Evolutionary conservation across 1,140 invertebrate genomes (phyloP).

Genomic region (Megalopta genalis): DNA sequence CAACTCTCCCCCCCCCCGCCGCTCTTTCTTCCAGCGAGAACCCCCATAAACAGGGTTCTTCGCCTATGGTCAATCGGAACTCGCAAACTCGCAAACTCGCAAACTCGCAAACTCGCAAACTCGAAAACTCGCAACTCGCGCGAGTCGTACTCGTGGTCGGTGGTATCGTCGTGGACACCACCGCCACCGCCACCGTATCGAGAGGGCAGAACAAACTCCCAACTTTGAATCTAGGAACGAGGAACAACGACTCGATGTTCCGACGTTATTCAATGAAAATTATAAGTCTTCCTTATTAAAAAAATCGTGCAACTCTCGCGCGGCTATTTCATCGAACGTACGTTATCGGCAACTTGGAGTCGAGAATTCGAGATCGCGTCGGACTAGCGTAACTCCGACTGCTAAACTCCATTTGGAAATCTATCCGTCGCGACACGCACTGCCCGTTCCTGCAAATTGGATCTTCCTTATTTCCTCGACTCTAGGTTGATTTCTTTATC

Average conservation of each 20-base stretch:
- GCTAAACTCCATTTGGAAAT: slow-evolving; percentile 58
- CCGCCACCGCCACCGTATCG: slow-evolving; percentile 34
- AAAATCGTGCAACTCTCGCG: too few species aligned
- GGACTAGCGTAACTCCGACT: slow-evolving; percentile 55
- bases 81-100: neutral
- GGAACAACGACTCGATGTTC: too few species aligned
- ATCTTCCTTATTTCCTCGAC: slow-evolving; percentile 8
- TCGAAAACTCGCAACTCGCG: too few species aligned
- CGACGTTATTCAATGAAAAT: too few species aligned
- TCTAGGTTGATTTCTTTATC: slow-evolving; percentile 3
- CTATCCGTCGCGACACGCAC: slow-evolving; percentile 49
- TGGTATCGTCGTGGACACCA: slow-evolving; percentile 46
- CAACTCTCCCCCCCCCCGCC: neutral
- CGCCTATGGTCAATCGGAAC: slow-evolving; percentile 22
- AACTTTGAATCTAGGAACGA: slow-evolving; percentile 16
- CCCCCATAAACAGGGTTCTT: slow-evolving; percentile 39
- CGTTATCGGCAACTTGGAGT: too few species aligned
- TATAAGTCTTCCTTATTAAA: too few species aligned
- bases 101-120: neutral
- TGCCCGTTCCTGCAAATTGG: slow-evolving; percentile 32
- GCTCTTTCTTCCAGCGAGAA: neutral
- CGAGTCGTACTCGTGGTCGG: too few species aligned
- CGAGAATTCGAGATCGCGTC: slow-evolving; percentile 6
- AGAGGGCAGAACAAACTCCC: slow-evolving; percentile 37
- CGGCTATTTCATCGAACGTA: too few species aligned